Evolutionary conservation across 2,113 vertebrate genomes (phyloP).

Genomic region (Alexandromys fortis): DNA sequence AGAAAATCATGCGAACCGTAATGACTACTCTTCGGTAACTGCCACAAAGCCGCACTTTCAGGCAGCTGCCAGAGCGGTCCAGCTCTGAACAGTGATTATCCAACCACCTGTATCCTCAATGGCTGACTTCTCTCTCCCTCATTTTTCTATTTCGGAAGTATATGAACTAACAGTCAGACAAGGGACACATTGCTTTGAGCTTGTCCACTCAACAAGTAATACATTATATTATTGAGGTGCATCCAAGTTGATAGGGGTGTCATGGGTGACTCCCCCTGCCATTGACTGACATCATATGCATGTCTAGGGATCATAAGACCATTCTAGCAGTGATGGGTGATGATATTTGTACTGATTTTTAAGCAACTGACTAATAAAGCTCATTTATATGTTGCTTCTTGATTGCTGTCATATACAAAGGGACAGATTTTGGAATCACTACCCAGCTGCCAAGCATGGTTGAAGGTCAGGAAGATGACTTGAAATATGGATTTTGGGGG

Average conservation of each 20-base stretch:
- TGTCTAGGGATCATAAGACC: neutral
- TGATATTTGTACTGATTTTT: neutral
- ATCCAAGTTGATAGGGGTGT: neutral
- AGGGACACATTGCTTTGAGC: neutral
- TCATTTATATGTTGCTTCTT: neutral
- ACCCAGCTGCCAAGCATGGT: neutral
- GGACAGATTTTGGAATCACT: too few relatives aligned
- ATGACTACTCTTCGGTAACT: neutral
- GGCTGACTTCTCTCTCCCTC: neutral
- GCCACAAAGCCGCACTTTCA: neutral
- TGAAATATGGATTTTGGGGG: neutral
- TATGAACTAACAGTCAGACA: neutral
- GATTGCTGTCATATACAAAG: too few relatives aligned
- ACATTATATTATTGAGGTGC: neutral
- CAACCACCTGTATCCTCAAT: neutral
- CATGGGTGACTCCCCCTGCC: neutral
- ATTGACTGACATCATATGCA: neutral
- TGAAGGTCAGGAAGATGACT: neutral
- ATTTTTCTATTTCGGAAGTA: neutral
- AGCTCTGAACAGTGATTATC: neutral
- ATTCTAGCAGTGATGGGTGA: too few relatives aligned
- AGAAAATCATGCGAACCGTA: neutral
- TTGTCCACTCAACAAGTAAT: neutral
- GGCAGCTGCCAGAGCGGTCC: neutral
- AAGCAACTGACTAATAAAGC: neutral